Base-by-base conservation (phyloP, 2,113 vertebrate genomes). In the Sterrhoptilus dennistouni region DNA sequence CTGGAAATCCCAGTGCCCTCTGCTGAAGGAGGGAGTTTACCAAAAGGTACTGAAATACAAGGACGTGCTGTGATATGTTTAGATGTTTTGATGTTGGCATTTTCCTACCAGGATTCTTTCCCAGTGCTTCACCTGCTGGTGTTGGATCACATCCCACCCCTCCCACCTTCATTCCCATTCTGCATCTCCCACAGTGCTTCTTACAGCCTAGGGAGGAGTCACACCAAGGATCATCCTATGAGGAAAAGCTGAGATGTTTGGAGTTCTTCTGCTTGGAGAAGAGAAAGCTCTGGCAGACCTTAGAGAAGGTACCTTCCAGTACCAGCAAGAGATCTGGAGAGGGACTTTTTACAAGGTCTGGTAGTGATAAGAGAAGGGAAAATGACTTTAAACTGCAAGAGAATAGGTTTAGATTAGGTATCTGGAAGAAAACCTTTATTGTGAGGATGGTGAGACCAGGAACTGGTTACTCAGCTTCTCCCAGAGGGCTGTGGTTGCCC, bases 101-200 rank as follows among this genome's bases (percentile, higher is more conserved):
- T 38, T 11, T 8, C 17, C 21, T 4, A 4, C 33, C 22, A 5
- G 28, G 21, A 4, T 29, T 50, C 28, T 6, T 29, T 5, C 27
- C 40, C 14, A 1, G 3, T 0, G 28, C 14, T 13, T 14, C 16
- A 9, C 68, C 25, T 0, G 7, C 4, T 5, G 40, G 2, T 1
- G 6, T 5, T 29, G 12, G n/a, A 9, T 4, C 20, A 2, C 2
- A 15, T 19, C n/a, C 50, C 2, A 2, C 4, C 14, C 12, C 20
- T 3, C 21, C 29, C 33, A 5, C 31, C 38, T 28, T 2, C 76
- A 18, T 19, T 21, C 18, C 17, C 28, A 11, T 4, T 21, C 33
- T 13, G 2, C 38, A 8, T 6, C n/a, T 21, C 38, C 23, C 5
- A 1, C n/a, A 0, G 8, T 2, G n/a, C 24, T 35, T 11, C 40